Evolutionary conservation across 1,140 invertebrate species (phyloP), one percentile per base, ranked within the genome.

Genomic region (Condylostylus longicornis): DNA sequence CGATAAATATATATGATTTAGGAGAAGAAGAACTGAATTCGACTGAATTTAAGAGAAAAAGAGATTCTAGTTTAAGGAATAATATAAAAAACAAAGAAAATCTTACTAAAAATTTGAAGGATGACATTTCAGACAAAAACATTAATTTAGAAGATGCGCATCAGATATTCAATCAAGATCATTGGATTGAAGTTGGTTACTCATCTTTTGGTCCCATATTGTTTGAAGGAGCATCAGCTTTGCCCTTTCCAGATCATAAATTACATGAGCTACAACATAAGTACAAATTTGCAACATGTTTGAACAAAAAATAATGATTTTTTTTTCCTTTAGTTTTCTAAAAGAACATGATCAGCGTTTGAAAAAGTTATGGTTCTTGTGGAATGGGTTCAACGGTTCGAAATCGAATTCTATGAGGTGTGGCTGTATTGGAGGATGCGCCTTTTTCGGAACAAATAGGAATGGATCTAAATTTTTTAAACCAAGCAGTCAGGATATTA

Each of bases 171-270:
- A n/a, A n/a, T n/a, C n/a, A n/a, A n/a, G 82, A 86, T 43, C 69
- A 78, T 36, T 98, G 91, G 91, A 68, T 97, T 2, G 91, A 96
- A 60, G 85, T 91, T 5, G 90, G 88, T 4, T 82, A 79, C n/a
- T 65, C 93, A 1, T 78, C 79, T 12, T 65, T 96, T 35, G 91
- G 91, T 3, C 88, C 91, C 10, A 68, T 97, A 17, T 72, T 88
- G 43, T 66, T 95, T n/a, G 90, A 97, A 67, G 79, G 85, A n/a
- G 88, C 87, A 0, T 79, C 86, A 31, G 84, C 82, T 0, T 51
- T 80, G 20, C 77, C 79, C 2, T 71, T 72, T 37, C 76, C 77
- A 22, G 79, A 81, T 41, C 75, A 78, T 47, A 77, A 79, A 60
- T 52, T 80, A 32, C 77, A 83, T 58, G 50, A 77, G 12, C 70